phyloP scores from a whole-genome alignment of 2,888 invertebrate genomes.

The Epirrita christyi region DNA sequence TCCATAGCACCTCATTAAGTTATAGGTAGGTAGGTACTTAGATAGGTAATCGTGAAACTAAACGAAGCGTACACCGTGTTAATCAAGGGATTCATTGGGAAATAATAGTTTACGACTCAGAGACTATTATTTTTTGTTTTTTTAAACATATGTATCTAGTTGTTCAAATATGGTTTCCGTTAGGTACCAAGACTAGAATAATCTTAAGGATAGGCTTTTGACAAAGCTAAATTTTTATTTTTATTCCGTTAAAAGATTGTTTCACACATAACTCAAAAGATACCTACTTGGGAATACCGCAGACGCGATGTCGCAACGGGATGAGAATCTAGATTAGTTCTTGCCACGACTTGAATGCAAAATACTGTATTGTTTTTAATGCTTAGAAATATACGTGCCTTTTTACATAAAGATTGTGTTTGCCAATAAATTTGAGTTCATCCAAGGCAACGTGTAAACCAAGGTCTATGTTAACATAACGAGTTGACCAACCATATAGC shows the following conservation, averaged over 20 bases:
- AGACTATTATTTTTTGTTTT: no score
- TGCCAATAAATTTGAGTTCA: slow-evolving; percentile 23
- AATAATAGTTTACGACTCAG: slow-evolving; percentile 13
- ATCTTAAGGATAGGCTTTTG: no score
- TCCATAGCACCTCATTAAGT: slow-evolving; percentile 7
- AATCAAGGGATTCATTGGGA: slow-evolving; percentile 39
- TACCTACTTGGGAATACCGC: slow-evolving; percentile 58
- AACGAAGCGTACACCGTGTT: slow-evolving; percentile 42
- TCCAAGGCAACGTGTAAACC: neutral
- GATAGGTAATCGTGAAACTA: slow-evolving; percentile 45
- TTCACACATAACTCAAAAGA: neutral
- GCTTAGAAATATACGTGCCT: slow-evolving; percentile 45
- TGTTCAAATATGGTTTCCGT: no score
- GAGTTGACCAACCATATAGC: no score
- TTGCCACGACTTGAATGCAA: slow-evolving; percentile 63
- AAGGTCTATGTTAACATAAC: neutral
- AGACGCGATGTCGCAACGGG: slow-evolving; percentile 62
- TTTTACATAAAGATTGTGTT: slow-evolving; percentile 37
- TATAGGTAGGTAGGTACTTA: slow-evolving; percentile 37
- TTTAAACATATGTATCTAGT: no score
- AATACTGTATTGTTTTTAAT: slow-evolving; percentile 49
- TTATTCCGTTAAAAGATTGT: no score
- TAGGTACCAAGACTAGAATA: no score
- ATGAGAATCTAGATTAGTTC: slow-evolving; percentile 76
- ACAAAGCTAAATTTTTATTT: no score